Base-by-base conservation (phyloP, 2,797 vertebrate species). In the Caiman crocodilus region DNA sequence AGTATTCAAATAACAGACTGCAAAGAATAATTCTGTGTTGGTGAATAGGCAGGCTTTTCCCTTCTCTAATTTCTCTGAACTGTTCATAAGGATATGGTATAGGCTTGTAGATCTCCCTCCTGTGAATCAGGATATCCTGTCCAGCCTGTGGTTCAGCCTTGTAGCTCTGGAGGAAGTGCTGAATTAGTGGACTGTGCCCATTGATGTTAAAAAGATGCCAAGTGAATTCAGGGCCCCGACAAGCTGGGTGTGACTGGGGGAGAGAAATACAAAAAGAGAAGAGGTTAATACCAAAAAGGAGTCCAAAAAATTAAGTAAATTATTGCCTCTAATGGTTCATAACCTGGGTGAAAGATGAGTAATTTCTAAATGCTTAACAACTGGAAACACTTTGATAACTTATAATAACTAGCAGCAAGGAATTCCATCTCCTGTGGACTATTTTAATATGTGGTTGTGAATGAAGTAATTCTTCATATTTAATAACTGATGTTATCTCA, bases 121-220 rank as follows among this genome's bases (percentile, higher is more conserved):
- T 95, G 69, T 17, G 55, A 32, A 96, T 79, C 86, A 97, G 74
- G 76, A 95, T 59, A 4, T 97, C 88, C 26, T 74, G 20, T 71
- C 97, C 97, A 18, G 84, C 15, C 20, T 63, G 73, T 5, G 1
- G 75, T 84, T 96, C 76, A 61, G 10, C 42, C 60, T 26, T 60
- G 2, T 88, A 89, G 20, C 92, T 96, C 6, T 88, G 82, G 55
- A 97, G 89, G 88, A 96, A 97, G 90, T 92, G 85, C 25, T 95
- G 60, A 20, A 98, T 94, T 88, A 97, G 89, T 5, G 97, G 94
- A 25, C 97, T 97, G 71, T 97, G 95, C 16, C 97, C 94, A 5
- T 30, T 85, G 30, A 97, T n/a, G 76, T 97, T 97, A 88, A 98
- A 98, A 65, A 95, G 61, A 76, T 92, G 94, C 14, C 76, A 85